Evolutionary conservation across 2,888 invertebrate genomes (phyloP), one percentile per base, ranked within the genome.

Genomic region (Nematopogon swammerdamellus): DNA sequence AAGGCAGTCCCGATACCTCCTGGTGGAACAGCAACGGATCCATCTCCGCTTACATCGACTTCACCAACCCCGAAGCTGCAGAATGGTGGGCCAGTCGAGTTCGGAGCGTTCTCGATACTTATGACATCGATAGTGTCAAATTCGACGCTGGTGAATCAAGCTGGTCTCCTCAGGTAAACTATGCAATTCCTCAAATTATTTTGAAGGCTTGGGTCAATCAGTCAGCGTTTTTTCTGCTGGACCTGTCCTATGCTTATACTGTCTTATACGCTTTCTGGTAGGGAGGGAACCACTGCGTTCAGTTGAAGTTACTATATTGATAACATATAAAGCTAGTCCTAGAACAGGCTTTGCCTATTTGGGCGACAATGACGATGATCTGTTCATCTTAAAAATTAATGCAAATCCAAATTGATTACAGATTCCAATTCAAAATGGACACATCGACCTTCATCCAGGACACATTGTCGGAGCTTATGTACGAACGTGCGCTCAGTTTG

Each of bases 61-160:
- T 89, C 60, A 88, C 90, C 0, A 89, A 91, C 62, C 71, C 82
- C 0, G 80, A 81, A 19, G 89, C 89, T 0, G 75, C 80, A 0
- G 54, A 83, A 72, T 87, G 86, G 86, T 86, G 76, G 67, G 62
- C 72, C 0, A 60, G 61, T 3, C 70, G 85, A 51, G 59, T 85
- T 19, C 74, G 71, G 49, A 60, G 64, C 4, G 56, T 95, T 2
- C 72, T 85, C 55, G 68, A 75, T 0, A 73, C 82, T 4, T 84
- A 85, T 49, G 87, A 85, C 0, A 83, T 93, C 18, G 87, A 89
- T 58, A 85, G 86, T 52, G 85, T 90, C 56, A 92, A 92, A 70
- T 92, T 92, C 59, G 91, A 92, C 59, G 92, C 91, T 44, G 93
- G 92, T 19, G 91, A 92, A 65, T 77, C 81, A 0, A 83, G 85